Percentiles rank a stretch among this genome's conserved stretches.
Conservation (phyloP, 1,140 invertebrate species). For the Zophobas atratus region DNA sequence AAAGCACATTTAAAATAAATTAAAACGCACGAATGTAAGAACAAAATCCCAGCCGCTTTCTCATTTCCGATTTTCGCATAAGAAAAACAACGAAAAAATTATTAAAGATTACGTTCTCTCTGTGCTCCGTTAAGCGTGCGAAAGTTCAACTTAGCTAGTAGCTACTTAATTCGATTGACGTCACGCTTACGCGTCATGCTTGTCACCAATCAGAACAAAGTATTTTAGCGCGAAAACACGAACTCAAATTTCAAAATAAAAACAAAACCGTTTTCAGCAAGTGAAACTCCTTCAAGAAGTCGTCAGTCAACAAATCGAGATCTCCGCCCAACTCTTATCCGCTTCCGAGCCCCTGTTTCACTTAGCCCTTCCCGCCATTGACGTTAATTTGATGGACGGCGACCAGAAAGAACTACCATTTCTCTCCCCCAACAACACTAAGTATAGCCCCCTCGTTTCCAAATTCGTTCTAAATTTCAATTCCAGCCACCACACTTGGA, state of each 20-base stretch:
- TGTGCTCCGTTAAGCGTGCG: too few relatives aligned
- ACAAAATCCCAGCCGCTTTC: too few relatives aligned
- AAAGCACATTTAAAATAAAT: too few relatives aligned
- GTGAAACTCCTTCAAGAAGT: constrained; percentile 52
- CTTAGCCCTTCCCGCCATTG: constrained; percentile 44
- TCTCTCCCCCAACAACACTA: constrained; percentile 1
- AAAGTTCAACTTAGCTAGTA: too few relatives aligned
- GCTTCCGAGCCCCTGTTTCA: constrained; percentile 38
- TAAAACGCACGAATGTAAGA: too few relatives aligned
- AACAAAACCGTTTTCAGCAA: constrained; percentile 47
- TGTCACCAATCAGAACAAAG: too few relatives aligned
- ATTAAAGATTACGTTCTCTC: too few relatives aligned
- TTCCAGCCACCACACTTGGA: constrained; percentile 13
- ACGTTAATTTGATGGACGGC: constrained; percentile 46
- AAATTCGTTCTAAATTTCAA: background rate
- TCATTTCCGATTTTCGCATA: too few relatives aligned
- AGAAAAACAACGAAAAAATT: too few relatives aligned
- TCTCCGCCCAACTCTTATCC: constrained; percentile 18
- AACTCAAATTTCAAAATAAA: background rate
- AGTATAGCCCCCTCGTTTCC: background rate
- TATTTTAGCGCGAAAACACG: too few relatives aligned
- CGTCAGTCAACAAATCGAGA: constrained; percentile 49
- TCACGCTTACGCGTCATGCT: too few relatives aligned
- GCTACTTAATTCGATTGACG: too few relatives aligned
- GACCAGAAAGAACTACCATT: constrained; percentile 51